Evolutionary conservation across 2,888 invertebrate genomes (phyloP).

Genomic region (Formica aserva): DNA sequence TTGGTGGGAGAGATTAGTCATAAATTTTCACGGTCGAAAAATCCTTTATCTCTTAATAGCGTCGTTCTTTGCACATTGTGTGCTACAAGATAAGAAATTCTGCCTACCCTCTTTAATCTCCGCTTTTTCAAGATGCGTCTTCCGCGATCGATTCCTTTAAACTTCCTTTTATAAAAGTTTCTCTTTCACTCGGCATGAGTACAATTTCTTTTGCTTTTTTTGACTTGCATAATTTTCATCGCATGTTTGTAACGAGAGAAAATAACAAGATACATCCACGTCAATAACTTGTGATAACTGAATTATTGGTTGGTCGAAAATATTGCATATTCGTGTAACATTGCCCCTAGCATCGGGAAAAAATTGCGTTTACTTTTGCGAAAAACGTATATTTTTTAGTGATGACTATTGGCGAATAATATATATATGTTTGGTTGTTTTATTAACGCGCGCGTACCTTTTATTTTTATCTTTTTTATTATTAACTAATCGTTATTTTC

Average conservation of each 20-base stretch:
- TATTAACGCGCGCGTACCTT: not conserved
- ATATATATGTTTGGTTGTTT: not conserved
- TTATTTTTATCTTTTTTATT: conserved; percentile 17
- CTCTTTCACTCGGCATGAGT: not conserved
- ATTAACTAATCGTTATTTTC: conserved; percentile 3
- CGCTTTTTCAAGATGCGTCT: conserved; percentile 53
- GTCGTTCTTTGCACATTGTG: conserved; percentile 25
- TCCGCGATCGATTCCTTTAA: conserved; percentile 44
- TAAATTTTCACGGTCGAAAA: conserved; percentile 66
- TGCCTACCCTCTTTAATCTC: conserved; percentile 64
- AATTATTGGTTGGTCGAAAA: conserved; percentile 27
- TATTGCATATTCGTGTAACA: conserved; percentile 7
- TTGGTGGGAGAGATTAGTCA: conserved; percentile 66
- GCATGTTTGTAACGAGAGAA: not conserved
- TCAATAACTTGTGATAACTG: conserved; percentile 18
- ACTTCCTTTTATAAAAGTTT: not conserved
- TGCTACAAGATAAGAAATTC: conserved; percentile 68
- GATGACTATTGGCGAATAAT: not conserved
- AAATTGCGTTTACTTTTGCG: conserved; percentile 1
- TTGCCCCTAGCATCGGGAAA: not conserved
- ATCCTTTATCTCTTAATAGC: conserved; percentile 74
- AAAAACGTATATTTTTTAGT: conserved; percentile 23
- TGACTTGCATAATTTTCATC: not conserved
- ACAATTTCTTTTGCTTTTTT: conserved; percentile 16
- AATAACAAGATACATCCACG: not conserved